Percentiles rank a stretch among this genome's conserved stretches.
Conservation (phyloP, 2,888 invertebrate genomes). For the Xylota segnis region DNA sequence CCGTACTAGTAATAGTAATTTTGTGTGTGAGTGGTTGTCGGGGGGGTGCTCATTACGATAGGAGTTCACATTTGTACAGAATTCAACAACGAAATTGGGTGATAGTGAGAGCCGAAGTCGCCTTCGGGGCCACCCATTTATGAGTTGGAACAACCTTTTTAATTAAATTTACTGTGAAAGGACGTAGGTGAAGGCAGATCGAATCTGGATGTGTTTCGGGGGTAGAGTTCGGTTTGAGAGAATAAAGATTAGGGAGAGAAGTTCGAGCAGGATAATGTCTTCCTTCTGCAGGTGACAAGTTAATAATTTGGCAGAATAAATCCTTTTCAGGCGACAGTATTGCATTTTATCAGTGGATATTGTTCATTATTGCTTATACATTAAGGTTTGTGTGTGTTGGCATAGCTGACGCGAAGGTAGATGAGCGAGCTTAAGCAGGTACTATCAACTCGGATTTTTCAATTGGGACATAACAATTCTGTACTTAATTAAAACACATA, state of each 20-base stretch:
- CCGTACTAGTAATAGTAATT: constrained; percentile 10
- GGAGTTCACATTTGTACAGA: constrained; percentile 47
- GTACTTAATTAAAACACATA: too few species aligned
- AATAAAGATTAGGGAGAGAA: not conserved
- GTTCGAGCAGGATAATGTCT: not conserved
- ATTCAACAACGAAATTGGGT: constrained; percentile 38
- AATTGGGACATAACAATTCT: too few species aligned
- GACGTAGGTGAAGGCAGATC: not conserved
- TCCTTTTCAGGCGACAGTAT: not conserved
- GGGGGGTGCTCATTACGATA: constrained; percentile 38
- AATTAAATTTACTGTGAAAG: constrained; percentile 39
- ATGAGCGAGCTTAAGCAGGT: too few species aligned
- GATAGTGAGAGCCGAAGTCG: not conserved
- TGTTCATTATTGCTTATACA: not conserved
- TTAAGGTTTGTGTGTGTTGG: too few species aligned
- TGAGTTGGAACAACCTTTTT: constrained; percentile 48
- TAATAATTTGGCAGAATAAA: constrained; percentile 29
- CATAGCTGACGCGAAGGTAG: too few species aligned
- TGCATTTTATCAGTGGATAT: not conserved
- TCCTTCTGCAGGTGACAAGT: constrained; percentile 64
- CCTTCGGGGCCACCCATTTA: constrained; percentile 6
- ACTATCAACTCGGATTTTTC: too few species aligned
- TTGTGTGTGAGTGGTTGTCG: constrained; percentile 24
- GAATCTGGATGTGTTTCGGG: constrained; percentile 29
- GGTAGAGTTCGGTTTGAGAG: constrained; percentile 14